Evolutionary conservation across 2,888 invertebrate genomes (phyloP), one percentile per base, ranked within the genome.

Genomic region (Sialis lutaria): DNA sequence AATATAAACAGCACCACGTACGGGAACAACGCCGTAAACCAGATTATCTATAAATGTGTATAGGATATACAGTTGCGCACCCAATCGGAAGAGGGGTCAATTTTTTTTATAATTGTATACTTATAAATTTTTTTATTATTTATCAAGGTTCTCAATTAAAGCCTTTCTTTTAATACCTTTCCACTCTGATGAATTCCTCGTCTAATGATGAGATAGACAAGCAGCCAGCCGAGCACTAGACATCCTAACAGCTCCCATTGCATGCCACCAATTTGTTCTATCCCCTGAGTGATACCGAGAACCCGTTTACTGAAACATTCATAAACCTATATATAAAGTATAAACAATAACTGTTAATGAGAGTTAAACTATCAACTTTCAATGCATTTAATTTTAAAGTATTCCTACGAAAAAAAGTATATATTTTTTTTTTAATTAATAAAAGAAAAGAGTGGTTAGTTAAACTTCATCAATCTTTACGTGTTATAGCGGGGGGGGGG

Each of bases 21-120:
- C 5, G 83, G 83, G 55, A 83, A 82, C 9, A 83, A 67, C 10
- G 82, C 83, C 30, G 82, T 83, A 57, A 82, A 82, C 59, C 83
- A 83, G 13, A 82, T 82, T 47, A 82, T 81, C 73, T 74, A 56
- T 30, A 60, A 60, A 52, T 45, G 51, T 42, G 32, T 33, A 22
- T 22, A 22, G 22, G n/a, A n/a, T n/a, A n/a, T n/a, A n/a, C n/a
- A n/a, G n/a, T n/a, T 34, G 7, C 9, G 7, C 9, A 34, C 9
- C 42, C 9, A 7, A 8, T 31, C 9, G 22, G 22, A 42, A 9
- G 22, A 22, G 44, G 6, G 22, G 33, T 22, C 9, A 4, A n/a
- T n/a, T n/a, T n/a, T n/a, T n/a, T n/a, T n/a, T n/a, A n/a, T n/a
- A n/a, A n/a, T n/a, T n/a, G n/a, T n/a, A n/a, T n/a, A n/a, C n/a